phyloP scores from a whole-genome alignment of 2,797 vertebrate species.

The Microcaecilia unicolor region DNA sequence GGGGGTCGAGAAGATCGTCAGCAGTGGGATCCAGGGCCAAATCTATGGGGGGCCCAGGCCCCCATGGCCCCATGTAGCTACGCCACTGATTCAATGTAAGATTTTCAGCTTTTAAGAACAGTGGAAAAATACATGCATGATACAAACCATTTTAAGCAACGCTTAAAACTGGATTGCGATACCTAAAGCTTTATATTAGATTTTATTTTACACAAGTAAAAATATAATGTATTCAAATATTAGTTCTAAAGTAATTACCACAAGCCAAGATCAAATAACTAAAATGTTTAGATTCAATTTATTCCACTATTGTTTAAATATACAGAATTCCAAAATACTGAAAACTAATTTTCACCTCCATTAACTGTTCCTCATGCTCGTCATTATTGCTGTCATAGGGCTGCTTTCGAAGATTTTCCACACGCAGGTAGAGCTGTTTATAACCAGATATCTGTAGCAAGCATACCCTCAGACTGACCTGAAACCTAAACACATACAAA shows the following conservation, averaged over 20 bases:
- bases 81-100: too few species aligned
- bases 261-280: conserved; percentile 1
- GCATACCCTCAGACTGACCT: conserved; percentile 66
- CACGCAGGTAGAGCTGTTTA: conserved; percentile 64
- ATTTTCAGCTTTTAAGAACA: too few species aligned
- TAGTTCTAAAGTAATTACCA: conserved; percentile 5
- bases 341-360: conserved; percentile 64
- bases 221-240: neutral
- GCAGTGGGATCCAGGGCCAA: too few species aligned
- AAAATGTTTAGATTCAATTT: too few species aligned
- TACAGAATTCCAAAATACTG: neutral
- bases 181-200: too few species aligned
- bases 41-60: too few species aligned
- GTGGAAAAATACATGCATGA: too few species aligned
- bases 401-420: conserved; percentile 80
- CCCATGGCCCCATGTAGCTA: too few species aligned
- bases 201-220: neutral
- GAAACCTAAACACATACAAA: conserved; percentile 89
- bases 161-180: neutral
- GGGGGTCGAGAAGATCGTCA: too few species aligned
- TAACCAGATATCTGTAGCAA: conserved; percentile 86
- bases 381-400: conserved; percentile 70
- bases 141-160: neutral
- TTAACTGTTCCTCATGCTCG: conserved; percentile 75
- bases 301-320: neutral